Evolutionary conservation across 2,888 invertebrate genomes (phyloP), one percentile per base, ranked within the genome.

Genomic region (Caenorhabditis plicata): DNA sequence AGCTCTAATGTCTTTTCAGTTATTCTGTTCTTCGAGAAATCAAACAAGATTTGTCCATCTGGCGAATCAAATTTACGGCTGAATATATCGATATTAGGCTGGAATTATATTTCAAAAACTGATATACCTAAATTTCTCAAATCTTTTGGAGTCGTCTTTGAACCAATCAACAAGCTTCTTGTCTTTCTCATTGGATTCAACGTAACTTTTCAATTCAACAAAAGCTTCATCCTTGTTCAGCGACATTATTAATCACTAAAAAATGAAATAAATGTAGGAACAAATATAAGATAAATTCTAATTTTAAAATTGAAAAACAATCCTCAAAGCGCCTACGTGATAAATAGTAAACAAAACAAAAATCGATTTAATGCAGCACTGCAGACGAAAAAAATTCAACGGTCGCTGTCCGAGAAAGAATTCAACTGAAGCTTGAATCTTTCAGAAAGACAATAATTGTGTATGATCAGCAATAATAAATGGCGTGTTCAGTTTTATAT

Each of bases 11-110:
- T 87, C 57, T 89, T 88, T 19, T 88, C 87, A 76, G 91, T 88
- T 57, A 98, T 85, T 38, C 92, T 87, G 83, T 98, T 98, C 84
- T 98, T 98, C 13, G 96, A 96, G 83, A 89, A 98, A 84, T 99
- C 98, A 74, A 98, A 82, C 32, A 98, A 86, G 74, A 96, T 88
- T 23, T 90, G 88, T 7, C 95, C 95, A 86, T 92, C 91, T 5
- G 90, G 90, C 0, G 92, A 92, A 29, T 85, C 82, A 52, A 93
- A 82, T 46, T 85, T 86, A 63, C 90, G 84, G 81, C 92, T 92
- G 82, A 32, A 82, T 42, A 31, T 5, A 19, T 11, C 39, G 41
- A 39, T 19, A 41, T 15, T 27, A 9, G 4, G 4, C 19, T 19
- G 22, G 2, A 29, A 22, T 41, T n/a, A 17, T 19, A n/a, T n/a